These are phyloP conservation scores for Geococcyx californianus DNA, from an alignment of 2,113 vertebrate genomes.

Conservation along the genomic window DNA sequence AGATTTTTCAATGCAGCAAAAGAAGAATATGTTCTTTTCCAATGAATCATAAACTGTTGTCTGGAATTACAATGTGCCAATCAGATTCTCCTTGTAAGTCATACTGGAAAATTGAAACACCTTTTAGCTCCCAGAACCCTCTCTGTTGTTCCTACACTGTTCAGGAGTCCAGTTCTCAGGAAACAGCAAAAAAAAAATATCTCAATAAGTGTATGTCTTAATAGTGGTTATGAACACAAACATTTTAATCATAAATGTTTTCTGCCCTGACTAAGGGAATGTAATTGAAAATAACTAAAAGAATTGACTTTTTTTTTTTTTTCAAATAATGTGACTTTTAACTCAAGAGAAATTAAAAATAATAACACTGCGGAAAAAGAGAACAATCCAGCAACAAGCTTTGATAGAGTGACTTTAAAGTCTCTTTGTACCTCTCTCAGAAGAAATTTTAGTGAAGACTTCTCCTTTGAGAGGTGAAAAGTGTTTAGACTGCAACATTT, in stretches of 20 bases:
- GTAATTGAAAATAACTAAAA: background rate
- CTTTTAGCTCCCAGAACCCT: background rate
- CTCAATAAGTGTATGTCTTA: background rate
- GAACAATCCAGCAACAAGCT: background rate
- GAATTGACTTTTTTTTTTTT: background rate
- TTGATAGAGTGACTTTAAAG: background rate
- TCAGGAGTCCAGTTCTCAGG: background rate
- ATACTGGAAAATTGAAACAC: background rate
- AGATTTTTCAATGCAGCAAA: background rate
- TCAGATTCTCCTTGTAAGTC: background rate
- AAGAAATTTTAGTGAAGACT: background rate
- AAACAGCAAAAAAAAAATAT: background rate
- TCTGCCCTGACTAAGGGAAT: background rate
- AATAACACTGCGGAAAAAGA: background rate
- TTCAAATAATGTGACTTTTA: background rate
- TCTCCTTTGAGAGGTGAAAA: background rate
- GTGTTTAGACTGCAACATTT: background rate
- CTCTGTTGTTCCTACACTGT: background rate
- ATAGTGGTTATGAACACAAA: background rate
- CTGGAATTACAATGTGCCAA: background rate
- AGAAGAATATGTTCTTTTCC: background rate
- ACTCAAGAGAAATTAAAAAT: background rate
- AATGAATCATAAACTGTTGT: background rate
- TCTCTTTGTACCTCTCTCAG: background rate
- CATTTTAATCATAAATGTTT: background rate